Evolutionary conservation across 2,113 vertebrate genomes (phyloP), one percentile per base, ranked within the genome.

Genomic region (Menidia beryllina): DNA sequence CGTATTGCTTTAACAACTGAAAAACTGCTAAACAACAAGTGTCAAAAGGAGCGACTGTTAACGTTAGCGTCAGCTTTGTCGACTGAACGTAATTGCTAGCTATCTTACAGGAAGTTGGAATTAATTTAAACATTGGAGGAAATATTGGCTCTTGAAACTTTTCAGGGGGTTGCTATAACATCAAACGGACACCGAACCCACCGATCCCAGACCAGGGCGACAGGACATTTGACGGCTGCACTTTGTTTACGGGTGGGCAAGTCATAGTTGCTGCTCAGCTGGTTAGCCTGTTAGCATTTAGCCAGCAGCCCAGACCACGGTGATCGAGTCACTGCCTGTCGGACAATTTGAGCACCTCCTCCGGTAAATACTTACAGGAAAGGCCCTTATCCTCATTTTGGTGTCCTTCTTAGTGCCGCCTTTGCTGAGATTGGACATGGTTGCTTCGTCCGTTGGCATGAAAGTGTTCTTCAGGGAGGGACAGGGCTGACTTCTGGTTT

Each of bases 341-440:
- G 25, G 89, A 43, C 67, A 41, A 12, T 1, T 84, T 65, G 38
- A 55, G 82, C 76, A 10, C 70, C 63, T 47, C 70, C 82, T 49
- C 82, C 89, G 88, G 87, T 6, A 64, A 69, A 77, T 75, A 96
- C 96, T 98, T 92, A 97, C 96, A 93, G 97, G 96, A 95, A 98
- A 98, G 89, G 97, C 97, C 92, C 96, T 94, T 95, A 98, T 98
- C 95, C 97, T 94, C 97, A 98, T 98, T 93, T 98, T 98, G 95
- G 96, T 98, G 94, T 98, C 97, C 94, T 97, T 98, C 94, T 96
- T 96, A 93, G 96, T 96, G 89, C 96, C 95, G 91, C 95, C 95
- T 95, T 97, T 97, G 94, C 95, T 96, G 92, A 97, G 95, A 94
- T 97, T 97, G 91, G 96, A 97, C 96, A 97, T 98, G 94, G 92